Evolutionary conservation across 2,888 invertebrate species (phyloP).

Genomic region (Clanis bilineata): DNA sequence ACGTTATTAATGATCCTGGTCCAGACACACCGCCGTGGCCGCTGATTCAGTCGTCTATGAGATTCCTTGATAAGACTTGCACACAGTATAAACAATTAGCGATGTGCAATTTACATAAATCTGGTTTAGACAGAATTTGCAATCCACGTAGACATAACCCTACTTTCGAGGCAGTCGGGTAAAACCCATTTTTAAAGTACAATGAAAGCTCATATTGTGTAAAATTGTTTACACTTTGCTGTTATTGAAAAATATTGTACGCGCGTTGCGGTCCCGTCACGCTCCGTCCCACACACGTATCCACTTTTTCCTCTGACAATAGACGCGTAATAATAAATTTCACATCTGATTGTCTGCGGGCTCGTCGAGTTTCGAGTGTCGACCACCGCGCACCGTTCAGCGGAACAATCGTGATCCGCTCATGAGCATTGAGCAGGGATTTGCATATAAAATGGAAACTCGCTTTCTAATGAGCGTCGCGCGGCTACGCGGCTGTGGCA

Average conservation of each 20-base stretch:
- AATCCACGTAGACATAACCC: too few relatives aligned
- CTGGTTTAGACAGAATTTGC: too few relatives aligned
- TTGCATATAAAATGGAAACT: constrained; percentile 64
- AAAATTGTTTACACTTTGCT: neutral
- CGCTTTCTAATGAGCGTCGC: constrained; percentile 68
- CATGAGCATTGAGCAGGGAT: constrained; percentile 49
- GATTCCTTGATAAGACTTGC: too few relatives aligned
- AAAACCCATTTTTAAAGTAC: too few relatives aligned
- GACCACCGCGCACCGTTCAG: constrained; percentile 52
- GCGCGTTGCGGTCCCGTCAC: neutral
- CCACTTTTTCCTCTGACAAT: constrained; percentile 9
- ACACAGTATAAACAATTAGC: too few relatives aligned
- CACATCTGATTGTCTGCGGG: constrained; percentile 23
- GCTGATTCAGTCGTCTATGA: too few relatives aligned
- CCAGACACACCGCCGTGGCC: too few relatives aligned
- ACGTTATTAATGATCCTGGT: too few relatives aligned
- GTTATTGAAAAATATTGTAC: neutral
- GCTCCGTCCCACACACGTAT: constrained; percentile 6
- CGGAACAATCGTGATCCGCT: constrained; percentile 32
- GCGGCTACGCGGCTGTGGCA: constrained; percentile 35
- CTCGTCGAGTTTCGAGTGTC: too few relatives aligned
- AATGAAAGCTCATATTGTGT: neutral
- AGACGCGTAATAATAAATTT: constrained; percentile 17
- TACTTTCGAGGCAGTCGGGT: too few relatives aligned
- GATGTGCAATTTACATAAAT: too few relatives aligned